These are phyloP conservation scores for Leguminivora glycinivorella DNA, from an alignment of 1,140 invertebrate genomes.

Conservation along the genomic window DNA sequence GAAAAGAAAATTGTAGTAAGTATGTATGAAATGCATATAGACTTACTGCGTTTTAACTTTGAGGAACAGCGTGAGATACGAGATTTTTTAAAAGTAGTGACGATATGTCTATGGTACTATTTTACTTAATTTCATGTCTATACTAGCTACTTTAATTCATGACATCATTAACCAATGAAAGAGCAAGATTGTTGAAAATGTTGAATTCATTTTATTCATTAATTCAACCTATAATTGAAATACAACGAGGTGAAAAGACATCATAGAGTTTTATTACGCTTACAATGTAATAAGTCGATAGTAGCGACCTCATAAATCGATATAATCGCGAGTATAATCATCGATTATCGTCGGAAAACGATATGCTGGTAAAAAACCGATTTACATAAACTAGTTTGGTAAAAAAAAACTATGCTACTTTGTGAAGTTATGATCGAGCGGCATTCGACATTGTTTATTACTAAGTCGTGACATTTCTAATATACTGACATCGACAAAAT, in stretches of 20 bases:
- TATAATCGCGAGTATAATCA: not conserved
- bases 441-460: not conserved
- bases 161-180: too few species aligned
- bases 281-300: not conserved
- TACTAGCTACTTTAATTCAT: too few species aligned
- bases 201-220: too few species aligned
- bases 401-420: not conserved
- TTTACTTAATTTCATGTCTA: too few species aligned
- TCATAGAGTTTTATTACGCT: not conserved
- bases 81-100: too few species aligned
- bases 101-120: too few species aligned
- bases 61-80: too few species aligned
- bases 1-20: too few species aligned
- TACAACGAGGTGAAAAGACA: not conserved
- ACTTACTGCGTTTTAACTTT: too few species aligned
- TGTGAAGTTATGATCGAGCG: not conserved
- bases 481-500: not conserved
- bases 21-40: too few species aligned
- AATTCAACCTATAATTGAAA: not conserved
- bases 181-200: too few species aligned
- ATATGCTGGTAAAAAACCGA: not conserved
- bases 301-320: slow-evolving; percentile 1
- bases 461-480: not conserved
- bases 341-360: not conserved
- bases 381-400: not conserved